Base-by-base conservation (phyloP, 2,113 vertebrate species). In the Siniperca chuatsi region DNA sequence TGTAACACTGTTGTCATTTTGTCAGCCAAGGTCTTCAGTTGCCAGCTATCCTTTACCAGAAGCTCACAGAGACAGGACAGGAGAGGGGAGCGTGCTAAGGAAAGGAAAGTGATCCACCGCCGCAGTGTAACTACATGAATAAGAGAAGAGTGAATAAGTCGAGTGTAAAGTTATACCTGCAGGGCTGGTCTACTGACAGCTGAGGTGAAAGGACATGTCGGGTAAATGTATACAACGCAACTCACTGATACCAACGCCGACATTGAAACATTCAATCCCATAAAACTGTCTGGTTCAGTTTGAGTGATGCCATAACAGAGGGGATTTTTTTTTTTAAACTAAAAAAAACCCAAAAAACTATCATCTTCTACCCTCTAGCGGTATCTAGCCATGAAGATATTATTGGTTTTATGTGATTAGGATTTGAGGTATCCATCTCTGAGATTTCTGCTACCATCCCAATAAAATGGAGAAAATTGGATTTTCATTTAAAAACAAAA, bases 121-220 rank as follows among this genome's bases (percentile, higher is more conserved):
- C 67, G 4, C 62, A 2, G 72, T 90, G 78, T 88, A 86, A 82
- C 52, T 77, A 78, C 90, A 90, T 85, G 71, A 89, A 92, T 90
- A 90, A 90, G 71, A 84, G 77, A 92, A 48, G 81, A 78, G 87
- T 75, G 81, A 72, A 58, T 69, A 72, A 66, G 52, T 10, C 13
- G 20, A 71, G 76, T 62, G 86, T 88, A 70, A 82, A 29, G 25
- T 77, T 75, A 79, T 20, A 78, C 50, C 79, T 20, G 62, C 37
- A 2, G n/a, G n/a, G 13, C 75, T 29, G 35, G 61, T 57, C 65
- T 18, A 13, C 81, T 61, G 87, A 75, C 60, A 69, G 60, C 76
- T 15, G 65, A 65, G 57, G 76, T 85, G 81, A 79, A 82, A 80
- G 76, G 33, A 79, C 54, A 74, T 4, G 0, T 42, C 21, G 20